Evolutionary conservation across 2,113 vertebrate genomes (phyloP).

Genomic region (Seriola rivoliana): DNA sequence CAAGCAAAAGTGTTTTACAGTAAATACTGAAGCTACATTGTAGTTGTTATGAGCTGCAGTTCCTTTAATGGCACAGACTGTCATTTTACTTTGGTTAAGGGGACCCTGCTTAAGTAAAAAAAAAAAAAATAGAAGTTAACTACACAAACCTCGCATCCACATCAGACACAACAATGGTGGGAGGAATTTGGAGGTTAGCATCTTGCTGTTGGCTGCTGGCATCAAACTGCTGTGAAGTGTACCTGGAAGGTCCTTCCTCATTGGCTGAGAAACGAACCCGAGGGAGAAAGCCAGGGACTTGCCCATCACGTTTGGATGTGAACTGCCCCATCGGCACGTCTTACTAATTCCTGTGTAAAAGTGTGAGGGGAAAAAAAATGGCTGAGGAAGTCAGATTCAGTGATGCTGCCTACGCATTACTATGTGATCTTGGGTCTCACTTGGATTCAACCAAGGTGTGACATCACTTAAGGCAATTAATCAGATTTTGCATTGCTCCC

Average conservation of each 20-base stretch:
- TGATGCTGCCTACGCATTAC: too few species aligned
- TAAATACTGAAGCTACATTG: background rate
- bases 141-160: constrained; percentile 30
- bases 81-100: background rate
- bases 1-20: background rate
- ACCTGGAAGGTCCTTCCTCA: constrained; percentile 50
- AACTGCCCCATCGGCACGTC: constrained; percentile 65
- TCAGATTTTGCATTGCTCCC: too few species aligned
- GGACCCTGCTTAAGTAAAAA: background rate
- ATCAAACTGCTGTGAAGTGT: background rate
- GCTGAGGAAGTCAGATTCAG: too few species aligned
- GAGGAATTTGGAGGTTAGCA: constrained; percentile 27
- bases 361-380: background rate
- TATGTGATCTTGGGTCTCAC: too few species aligned
- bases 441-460: too few species aligned
- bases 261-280: constrained; percentile 36
- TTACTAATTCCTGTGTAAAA: background rate
- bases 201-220: background rate
- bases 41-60: background rate
- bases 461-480: too few species aligned
- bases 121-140: background rate
- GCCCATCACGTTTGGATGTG: constrained; percentile 38
- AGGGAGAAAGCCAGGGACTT: background rate
- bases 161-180: constrained; percentile 20
- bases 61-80: background rate